Percentiles rank a stretch among this genome's conserved stretches.
These are phyloP conservation scores for Oscheius sp. DNA, from an alignment of 2,888 invertebrate genomes.

Conservation along the genomic window DNA sequence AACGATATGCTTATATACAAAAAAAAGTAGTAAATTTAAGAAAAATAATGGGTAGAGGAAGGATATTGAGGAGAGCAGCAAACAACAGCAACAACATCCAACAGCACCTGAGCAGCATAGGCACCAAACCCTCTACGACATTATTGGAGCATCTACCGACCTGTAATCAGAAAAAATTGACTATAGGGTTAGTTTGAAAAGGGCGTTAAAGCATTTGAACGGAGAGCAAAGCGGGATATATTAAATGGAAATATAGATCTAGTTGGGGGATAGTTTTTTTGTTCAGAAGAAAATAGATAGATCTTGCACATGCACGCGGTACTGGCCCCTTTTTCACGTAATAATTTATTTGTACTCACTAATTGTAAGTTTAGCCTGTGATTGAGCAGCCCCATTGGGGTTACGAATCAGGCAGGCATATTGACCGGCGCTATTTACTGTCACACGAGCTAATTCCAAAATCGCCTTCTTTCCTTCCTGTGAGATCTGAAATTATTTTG, in stretches of 20 bases:
- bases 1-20: conserved; percentile 36
- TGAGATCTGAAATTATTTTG: conserved; percentile 58
- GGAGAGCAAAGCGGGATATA: conserved; percentile 33
- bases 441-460: conserved; percentile 68
- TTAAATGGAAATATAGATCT: conserved; percentile 16
- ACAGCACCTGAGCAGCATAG: conserved; percentile 10
- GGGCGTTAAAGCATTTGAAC: conserved; percentile 22
- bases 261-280: conserved; percentile 19
- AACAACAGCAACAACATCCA: background rate
- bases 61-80: conserved; percentile 2
- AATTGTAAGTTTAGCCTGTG: conserved; percentile 69
- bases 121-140: conserved; percentile 8
- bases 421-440: conserved; percentile 65
- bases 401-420: conserved; percentile 68
- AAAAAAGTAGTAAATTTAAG: background rate
- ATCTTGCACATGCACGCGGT: conserved; percentile 23
- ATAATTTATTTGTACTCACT: conserved; percentile 6
- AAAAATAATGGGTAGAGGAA: background rate
- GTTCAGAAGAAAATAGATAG: background rate
- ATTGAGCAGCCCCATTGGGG: conserved; percentile 68
- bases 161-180: conserved; percentile 14
- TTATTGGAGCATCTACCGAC: conserved; percentile 10
- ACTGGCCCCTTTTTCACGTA: conserved; percentile 4
- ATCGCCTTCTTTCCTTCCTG: conserved; percentile 65
- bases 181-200: conserved; percentile 22